A percentile compares a stretch with the other conserved stretches of the same genome.
phyloP scores from a whole-genome alignment of 2,888 invertebrate genomes.

The Parapristionchus giblindavisi region DNA sequence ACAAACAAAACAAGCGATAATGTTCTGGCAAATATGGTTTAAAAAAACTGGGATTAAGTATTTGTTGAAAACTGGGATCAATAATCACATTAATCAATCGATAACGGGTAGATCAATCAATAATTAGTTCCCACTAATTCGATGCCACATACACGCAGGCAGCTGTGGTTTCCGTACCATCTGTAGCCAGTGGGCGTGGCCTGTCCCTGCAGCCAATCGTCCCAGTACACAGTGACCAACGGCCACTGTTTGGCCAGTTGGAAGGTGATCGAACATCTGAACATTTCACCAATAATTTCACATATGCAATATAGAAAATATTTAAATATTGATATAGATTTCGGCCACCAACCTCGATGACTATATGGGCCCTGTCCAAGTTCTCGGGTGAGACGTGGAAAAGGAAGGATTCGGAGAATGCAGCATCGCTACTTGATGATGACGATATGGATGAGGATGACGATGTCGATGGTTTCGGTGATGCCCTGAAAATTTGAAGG shows the following conservation, averaged over 20 bases:
- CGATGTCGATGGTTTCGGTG: slow-evolving; percentile 54
- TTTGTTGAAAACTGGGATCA: too few relatives aligned
- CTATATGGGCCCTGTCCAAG: slow-evolving; percentile 57
- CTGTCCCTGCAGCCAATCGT: slow-evolving; percentile 52
- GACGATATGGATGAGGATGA: slow-evolving; percentile 51
- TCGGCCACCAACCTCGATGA: slow-evolving; percentile 56
- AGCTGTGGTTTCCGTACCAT: slow-evolving; percentile 65
- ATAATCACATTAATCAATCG: too few relatives aligned
- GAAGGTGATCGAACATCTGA: slow-evolving; percentile 57
- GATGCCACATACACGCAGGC: slow-evolving; percentile 66
- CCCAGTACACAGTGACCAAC: slow-evolving; percentile 67
- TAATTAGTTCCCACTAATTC: slow-evolving; percentile 26
- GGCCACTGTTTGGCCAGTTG: slow-evolving; percentile 45
- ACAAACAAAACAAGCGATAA: too few relatives aligned
- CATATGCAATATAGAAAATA: neutral
- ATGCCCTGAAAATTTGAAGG: slow-evolving; percentile 43
- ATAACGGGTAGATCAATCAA: too few relatives aligned
- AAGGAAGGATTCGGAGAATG: slow-evolving; percentile 63
- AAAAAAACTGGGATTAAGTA: too few relatives aligned
- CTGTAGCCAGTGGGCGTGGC: slow-evolving; percentile 65
- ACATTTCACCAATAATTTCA: slow-evolving; percentile 9
- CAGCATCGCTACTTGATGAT: slow-evolving; percentile 52
- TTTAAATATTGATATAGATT: neutral
- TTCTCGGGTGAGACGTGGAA: slow-evolving; percentile 58
- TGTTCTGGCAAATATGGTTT: too few relatives aligned